Base-by-base conservation (phyloP, 2,888 invertebrate genomes). In the Cryptus armator region DNA sequence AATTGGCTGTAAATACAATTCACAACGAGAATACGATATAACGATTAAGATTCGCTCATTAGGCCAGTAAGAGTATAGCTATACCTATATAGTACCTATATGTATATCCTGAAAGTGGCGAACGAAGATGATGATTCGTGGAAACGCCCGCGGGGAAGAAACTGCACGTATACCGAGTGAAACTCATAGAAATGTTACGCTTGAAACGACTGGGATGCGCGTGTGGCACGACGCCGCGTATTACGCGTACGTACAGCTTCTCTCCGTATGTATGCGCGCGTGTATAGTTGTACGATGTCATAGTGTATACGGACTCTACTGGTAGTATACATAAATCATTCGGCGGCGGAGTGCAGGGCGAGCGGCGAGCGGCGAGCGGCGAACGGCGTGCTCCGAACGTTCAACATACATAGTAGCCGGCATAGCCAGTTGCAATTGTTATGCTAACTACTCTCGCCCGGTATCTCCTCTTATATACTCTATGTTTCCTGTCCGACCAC, bases 401-500 rank as follows among this genome's bases (percentile, higher is more conserved):
- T 79, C 89, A 88, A 86, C 86, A 86, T 87, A 84, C 86, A 75
- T 62, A 83, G 78, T 77, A 76, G 86, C 86, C 87, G 87, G 87
- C 89, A 90, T 89, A 90, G 89, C 90, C 90, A 88, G 89, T 91
- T 90, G 90, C 92, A 91, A 93, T 93, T 93, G 92, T 93, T 93
- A 93, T 93, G 93, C 93, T 92, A 93, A 93, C 92, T 88, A 89
- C 88, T 86, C 88, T 88, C 89, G 86, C 87, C 90, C 90, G 90
- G 90, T 92, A 92, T 91, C 91, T 89, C 72, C 92, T 92, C 91
- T 91, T 90, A 90, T 88, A 90, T 90, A 91, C 90, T 88, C 91
- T 92, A 91, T 90, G 91, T 92, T 92, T 92, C 92, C 92, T 92
- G 92, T 90, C 90, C 92, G 91, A 92, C 92, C 92, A 93, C 92